Conservation (phyloP, 2,797 vertebrate genomes). For the Ammospiza maritima region DNA sequence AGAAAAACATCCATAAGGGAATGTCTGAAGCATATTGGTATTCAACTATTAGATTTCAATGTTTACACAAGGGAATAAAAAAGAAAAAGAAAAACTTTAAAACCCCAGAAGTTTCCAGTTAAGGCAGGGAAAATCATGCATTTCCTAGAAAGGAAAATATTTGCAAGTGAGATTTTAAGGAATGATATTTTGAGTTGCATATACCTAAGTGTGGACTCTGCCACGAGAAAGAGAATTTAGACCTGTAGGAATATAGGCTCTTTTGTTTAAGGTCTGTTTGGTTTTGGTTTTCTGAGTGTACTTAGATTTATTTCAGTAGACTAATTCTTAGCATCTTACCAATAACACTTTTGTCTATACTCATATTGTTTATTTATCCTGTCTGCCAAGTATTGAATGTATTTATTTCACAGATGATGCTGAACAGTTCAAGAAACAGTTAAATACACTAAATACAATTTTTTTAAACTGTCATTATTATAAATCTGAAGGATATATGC, state of each 20-base stretch:
- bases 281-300: not conserved
- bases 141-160: not conserved
- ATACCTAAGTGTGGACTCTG: no score
- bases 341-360: not conserved
- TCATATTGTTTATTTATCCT: not conserved
- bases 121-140: not conserved
- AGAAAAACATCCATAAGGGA: not conserved
- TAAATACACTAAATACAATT: not conserved
- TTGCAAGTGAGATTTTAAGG: not conserved
- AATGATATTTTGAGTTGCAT: not conserved
- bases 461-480: not conserved
- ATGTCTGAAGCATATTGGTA: not conserved
- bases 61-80: not conserved
- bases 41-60: not conserved
- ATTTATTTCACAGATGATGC: not conserved
- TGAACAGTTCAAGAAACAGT: not conserved
- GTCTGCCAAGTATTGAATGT: not conserved
- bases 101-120: not conserved
- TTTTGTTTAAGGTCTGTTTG: not conserved
- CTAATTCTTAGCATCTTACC: not conserved
- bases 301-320: not conserved
- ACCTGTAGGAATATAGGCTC: not conserved
- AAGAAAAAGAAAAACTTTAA: not conserved
- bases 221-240: not conserved
- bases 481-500: not conserved